These are phyloP conservation scores for Blastobasis adustella DNA, from an alignment of 2,888 invertebrate genomes.

Conservation along the genomic window DNA sequence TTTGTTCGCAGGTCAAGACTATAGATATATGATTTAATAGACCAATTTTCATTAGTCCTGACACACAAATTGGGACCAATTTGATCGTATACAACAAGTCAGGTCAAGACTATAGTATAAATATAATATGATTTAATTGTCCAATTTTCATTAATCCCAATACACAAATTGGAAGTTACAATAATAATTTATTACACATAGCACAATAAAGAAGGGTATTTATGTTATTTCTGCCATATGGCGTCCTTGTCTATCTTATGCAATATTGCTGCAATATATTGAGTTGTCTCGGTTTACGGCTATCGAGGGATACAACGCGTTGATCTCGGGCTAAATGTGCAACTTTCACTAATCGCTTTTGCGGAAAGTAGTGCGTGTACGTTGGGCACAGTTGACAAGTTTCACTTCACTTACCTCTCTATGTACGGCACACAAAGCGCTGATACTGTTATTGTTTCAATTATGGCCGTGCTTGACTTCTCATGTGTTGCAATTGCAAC, in stretches of 20 bases:
- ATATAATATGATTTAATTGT: not conserved
- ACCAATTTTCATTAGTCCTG: too few species aligned
- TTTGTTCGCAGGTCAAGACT: too few species aligned
- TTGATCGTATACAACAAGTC: not conserved
- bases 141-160: constrained; percentile 3
- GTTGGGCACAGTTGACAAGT: constrained; percentile 9
- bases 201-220: not conserved
- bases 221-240: not conserved
- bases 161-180: not conserved
- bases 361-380: constrained; percentile 4
- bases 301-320: constrained; percentile 11
- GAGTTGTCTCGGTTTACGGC: constrained; percentile 12
- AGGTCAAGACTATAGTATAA: not conserved
- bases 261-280: constrained; percentile 2
- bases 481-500: too few species aligned
- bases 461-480: too few species aligned
- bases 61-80: not conserved
- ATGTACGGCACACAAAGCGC: too few species aligned
- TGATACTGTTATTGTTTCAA: too few species aligned
- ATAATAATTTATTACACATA: constrained; percentile 2
- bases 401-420: constrained; percentile 5
- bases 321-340: constrained; percentile 8
- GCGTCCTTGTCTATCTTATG: not conserved
- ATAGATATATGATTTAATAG: too few species aligned
- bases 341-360: constrained; percentile 13